Evolutionary conservation across 2,888 invertebrate genomes (phyloP).

Genomic region (Drosophila anomelani): DNA sequence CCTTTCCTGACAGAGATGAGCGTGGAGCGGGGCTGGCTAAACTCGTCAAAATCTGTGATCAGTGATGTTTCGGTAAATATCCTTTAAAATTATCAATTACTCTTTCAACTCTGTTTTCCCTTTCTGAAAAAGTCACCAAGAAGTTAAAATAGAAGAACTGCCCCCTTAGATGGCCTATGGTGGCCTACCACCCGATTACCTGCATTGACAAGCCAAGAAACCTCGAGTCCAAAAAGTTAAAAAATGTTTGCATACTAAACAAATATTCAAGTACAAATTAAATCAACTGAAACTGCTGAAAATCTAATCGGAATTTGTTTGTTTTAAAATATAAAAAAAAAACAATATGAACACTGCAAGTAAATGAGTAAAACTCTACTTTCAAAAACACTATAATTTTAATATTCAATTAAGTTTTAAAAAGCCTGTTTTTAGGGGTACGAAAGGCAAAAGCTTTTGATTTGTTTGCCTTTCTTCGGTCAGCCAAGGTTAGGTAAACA

Average conservation of each 20-base stretch:
- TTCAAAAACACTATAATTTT: not conserved
- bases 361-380: not conserved
- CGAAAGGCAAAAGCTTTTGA: not conserved
- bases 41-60: slow-evolving; percentile 20
- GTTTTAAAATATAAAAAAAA: slow-evolving; percentile 3
- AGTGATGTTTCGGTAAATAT: not conserved
- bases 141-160: slow-evolving; percentile 18
- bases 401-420: not conserved
- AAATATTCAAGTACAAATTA: too few species aligned
- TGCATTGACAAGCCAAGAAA: not conserved
- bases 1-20: slow-evolving; percentile 14
- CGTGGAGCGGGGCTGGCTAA: slow-evolving; percentile 4
- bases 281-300: too few species aligned
- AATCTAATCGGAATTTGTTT: too few species aligned
- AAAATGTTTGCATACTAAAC: slow-evolving; percentile 17
- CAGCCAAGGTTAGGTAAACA: slow-evolving; percentile 20
- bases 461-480: slow-evolving; percentile 2
- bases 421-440: slow-evolving; percentile 11
- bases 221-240: slow-evolving; percentile 15
- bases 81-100: not conserved
- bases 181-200: too few species aligned
- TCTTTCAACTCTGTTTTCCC: slow-evolving; percentile 26
- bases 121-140: slow-evolving; percentile 16
- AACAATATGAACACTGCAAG: too few species aligned
- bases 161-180: too few species aligned